A percentile compares a stretch with the other conserved stretches of the same genome.
Conservation (phyloP, 2,888 invertebrate genomes). For the Xestia ashworthii region DNA sequence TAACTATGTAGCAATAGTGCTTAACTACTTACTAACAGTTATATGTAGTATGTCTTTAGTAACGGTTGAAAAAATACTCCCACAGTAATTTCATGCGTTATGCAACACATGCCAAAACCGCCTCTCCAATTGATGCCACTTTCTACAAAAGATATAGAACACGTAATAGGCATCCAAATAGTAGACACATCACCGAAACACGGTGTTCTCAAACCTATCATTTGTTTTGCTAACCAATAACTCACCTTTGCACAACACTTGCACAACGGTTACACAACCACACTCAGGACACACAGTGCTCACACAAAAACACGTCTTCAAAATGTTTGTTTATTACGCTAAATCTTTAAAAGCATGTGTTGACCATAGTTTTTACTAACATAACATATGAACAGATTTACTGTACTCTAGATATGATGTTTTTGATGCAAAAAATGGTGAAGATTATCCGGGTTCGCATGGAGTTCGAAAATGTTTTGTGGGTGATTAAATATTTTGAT, state of each 20-base stretch:
- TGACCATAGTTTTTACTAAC: constrained; percentile 33
- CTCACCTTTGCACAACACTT: constrained; percentile 50
- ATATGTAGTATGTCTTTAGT: not conserved
- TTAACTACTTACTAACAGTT: not conserved
- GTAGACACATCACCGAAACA: constrained; percentile 14
- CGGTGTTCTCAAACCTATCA: constrained; percentile 24
- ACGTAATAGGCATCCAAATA: constrained; percentile 15
- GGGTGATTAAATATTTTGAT: constrained; percentile 12
- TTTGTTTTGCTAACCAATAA: constrained; percentile 44
- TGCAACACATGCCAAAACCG: constrained; percentile 25
- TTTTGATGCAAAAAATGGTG: constrained; percentile 20
- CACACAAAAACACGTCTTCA: constrained; percentile 37
- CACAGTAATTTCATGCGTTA: constrained; percentile 20
- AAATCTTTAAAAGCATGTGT: constrained; percentile 29
- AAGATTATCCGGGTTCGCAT: constrained; percentile 32
- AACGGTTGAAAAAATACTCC: not conserved
- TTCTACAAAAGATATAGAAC: constrained; percentile 53
- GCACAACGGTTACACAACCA: constrained; percentile 35
- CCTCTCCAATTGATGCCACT: constrained; percentile 32
- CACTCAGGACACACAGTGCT: constrained; percentile 5
- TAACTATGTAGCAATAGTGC: not conserved
- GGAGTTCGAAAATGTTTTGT: constrained; percentile 30
- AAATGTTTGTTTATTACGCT: constrained; percentile 35
- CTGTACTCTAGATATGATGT: constrained; percentile 14
- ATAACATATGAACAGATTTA: not conserved